These are phyloP conservation scores for Criorhina ranunculi DNA, from an alignment of 2,888 invertebrate species.

Conservation along the genomic window DNA sequence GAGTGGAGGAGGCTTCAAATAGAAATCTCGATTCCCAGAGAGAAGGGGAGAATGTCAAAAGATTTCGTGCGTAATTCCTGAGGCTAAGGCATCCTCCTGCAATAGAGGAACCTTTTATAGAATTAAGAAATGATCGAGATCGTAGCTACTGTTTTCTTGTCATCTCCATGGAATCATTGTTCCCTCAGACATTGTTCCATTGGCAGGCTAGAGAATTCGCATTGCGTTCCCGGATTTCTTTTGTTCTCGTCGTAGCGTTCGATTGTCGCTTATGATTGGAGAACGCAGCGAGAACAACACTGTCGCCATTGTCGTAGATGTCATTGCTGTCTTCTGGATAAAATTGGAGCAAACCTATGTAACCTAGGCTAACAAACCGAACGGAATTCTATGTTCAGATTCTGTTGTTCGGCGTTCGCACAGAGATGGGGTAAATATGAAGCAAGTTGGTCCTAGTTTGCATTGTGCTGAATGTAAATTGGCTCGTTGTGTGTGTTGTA, in stretches of 20 bases:
- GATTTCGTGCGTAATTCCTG: constrained; percentile 41
- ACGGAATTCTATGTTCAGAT: constrained; percentile 65
- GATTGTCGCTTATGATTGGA: constrained; percentile 75
- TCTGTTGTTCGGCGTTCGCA: constrained; percentile 11
- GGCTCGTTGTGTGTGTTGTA: constrained; percentile 25
- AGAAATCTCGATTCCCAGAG: constrained; percentile 40
- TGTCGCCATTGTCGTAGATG: constrained; percentile 33
- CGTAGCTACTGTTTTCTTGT: constrained; percentile 45
- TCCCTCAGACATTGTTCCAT: constrained; percentile 15
- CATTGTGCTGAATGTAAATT: constrained; percentile 70
- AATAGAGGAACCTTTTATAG: constrained; percentile 72
- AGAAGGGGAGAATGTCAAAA: background rate
- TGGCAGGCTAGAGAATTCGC: constrained; percentile 42
- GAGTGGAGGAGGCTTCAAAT: background rate
- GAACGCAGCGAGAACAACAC: constrained; percentile 60
- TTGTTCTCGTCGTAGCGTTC: constrained; percentile 47
- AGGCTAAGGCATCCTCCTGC: constrained; percentile 25
- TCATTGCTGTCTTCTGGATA: constrained; percentile 48
- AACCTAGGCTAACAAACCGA: constrained; percentile 61
- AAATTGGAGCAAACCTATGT: constrained; percentile 74
- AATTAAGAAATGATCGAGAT: constrained; percentile 76
- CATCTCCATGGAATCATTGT: constrained; percentile 67
- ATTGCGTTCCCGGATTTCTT: constrained; percentile 75
- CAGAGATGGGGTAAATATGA: constrained; percentile 58
- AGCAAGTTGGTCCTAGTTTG: constrained; percentile 71